These are phyloP conservation scores for Lumbricus terrestris DNA, from an alignment of 2,888 invertebrate genomes.

Conservation along the genomic window DNA sequence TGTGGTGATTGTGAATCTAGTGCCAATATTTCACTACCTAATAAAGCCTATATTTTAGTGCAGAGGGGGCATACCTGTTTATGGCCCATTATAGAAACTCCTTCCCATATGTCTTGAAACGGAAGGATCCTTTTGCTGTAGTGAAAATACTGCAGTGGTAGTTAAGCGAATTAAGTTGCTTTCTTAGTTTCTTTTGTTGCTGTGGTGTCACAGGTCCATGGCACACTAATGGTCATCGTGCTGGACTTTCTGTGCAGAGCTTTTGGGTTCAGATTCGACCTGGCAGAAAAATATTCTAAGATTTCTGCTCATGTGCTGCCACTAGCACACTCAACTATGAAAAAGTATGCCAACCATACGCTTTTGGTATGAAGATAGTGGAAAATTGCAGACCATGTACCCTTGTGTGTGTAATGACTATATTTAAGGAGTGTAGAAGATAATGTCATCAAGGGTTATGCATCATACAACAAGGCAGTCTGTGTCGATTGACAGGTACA, in stretches of 20 bases:
- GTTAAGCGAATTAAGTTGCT: neutral
- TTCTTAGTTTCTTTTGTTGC: neutral
- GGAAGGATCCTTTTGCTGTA: neutral
- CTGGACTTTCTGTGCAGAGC: neutral
- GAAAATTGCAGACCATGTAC: neutral
- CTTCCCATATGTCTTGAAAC: neutral
- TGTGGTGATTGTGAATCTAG: no score
- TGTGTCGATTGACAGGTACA: neutral
- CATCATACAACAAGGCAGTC: neutral
- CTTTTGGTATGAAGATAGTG: neutral
- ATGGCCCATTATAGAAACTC: neutral
- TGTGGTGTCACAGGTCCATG: neutral
- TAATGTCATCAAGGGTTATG: neutral
- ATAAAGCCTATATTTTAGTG: neutral
- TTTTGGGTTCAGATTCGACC: neutral
- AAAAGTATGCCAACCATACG: no score
- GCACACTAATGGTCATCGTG: neutral
- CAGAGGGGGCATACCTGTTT: neutral
- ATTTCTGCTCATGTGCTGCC: no score
- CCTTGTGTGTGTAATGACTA: neutral
- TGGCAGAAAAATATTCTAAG: neutral
- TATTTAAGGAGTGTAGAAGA: neutral
- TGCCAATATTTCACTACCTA: neutral
- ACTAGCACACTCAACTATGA: no score
- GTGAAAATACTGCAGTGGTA: neutral